Conservation (phyloP, 1,140 invertebrate genomes). For the Stegodyphus dumicola region DNA sequence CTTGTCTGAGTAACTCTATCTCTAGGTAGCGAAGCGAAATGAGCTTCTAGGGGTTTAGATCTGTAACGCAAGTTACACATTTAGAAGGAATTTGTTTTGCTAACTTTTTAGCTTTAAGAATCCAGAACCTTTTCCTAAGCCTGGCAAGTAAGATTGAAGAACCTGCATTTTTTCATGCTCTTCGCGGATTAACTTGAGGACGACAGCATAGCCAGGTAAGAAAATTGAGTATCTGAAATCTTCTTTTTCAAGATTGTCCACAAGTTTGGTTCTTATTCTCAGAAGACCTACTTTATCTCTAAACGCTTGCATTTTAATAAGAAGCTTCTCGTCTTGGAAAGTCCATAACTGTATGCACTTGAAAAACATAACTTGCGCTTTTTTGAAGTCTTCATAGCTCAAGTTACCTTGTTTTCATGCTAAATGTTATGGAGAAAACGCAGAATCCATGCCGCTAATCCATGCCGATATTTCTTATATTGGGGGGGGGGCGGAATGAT, state of each 20-base stretch:
- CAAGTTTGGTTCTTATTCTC: neutral
- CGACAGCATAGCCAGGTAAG: neutral
- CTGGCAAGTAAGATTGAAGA: neutral
- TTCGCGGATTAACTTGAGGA: neutral
- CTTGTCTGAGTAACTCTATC: slow-evolving; percentile 63
- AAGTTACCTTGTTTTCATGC: neutral
- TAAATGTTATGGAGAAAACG: neutral
- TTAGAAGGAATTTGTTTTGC: neutral
- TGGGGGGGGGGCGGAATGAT: neutral
- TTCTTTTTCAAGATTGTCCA: neutral
- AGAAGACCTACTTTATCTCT: neutral
- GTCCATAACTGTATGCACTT: neutral
- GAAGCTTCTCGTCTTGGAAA: slow-evolving; percentile 14
- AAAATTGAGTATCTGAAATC: neutral
- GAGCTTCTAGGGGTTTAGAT: neutral
- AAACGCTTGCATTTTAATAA: neutral
- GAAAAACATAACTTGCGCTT: neutral
- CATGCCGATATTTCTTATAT: neutral
- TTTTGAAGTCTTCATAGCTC: neutral
- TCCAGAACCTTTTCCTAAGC: slow-evolving; percentile 20
- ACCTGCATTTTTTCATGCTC: slow-evolving; percentile 15
- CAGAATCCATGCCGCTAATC: neutral
- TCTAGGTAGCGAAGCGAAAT: slow-evolving; percentile 60
- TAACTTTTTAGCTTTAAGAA: slow-evolving; percentile 8
- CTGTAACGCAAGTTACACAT: slow-evolving; percentile 8